phyloP scores from a whole-genome alignment of 1,140 invertebrate species.

The Pygmarrhopalites habei region DNA sequence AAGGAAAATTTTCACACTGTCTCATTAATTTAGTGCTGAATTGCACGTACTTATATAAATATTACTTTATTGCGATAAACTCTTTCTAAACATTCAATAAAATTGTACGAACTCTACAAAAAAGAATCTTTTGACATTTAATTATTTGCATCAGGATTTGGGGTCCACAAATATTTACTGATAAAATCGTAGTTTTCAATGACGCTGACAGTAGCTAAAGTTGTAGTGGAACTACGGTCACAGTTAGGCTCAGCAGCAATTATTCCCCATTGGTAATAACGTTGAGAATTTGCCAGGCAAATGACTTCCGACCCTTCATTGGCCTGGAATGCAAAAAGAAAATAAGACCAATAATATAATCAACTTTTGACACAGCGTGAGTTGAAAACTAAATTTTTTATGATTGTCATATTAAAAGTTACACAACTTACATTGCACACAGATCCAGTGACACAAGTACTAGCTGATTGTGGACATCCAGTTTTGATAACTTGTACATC shows the following conservation, averaged over 20 bases:
- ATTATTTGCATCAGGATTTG: background rate
- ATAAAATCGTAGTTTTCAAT: slow-evolving; percentile 14
- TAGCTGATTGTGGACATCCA: slow-evolving; percentile 1
- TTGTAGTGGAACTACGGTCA: background rate
- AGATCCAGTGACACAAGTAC: slow-evolving; percentile 5
- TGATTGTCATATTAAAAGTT: no score
- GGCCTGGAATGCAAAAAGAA: slow-evolving; percentile 8
- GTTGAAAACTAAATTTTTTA: no score
- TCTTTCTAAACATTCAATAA: no score
- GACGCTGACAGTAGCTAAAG: background rate
- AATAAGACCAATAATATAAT: no score
- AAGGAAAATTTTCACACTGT: no score
- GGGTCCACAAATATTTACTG: slow-evolving; percentile 8
- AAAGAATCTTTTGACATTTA: no score
- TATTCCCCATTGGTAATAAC: slow-evolving; percentile 21
- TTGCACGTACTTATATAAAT: no score
- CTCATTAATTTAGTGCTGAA: no score
- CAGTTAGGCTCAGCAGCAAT: background rate
- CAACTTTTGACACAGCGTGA: no score
- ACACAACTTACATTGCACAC: slow-evolving; percentile 20
- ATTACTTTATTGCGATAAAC: no score
- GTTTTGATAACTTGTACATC: background rate
- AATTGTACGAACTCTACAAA: no score
- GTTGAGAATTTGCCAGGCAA: slow-evolving; percentile 10
- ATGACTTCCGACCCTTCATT: slow-evolving; percentile 22